A percentile compares a stretch with the other conserved stretches of the same genome.
These are phyloP conservation scores for Aegithalos caudatus DNA, from an alignment of 2,113 vertebrate genomes.

Conservation along the genomic window DNA sequence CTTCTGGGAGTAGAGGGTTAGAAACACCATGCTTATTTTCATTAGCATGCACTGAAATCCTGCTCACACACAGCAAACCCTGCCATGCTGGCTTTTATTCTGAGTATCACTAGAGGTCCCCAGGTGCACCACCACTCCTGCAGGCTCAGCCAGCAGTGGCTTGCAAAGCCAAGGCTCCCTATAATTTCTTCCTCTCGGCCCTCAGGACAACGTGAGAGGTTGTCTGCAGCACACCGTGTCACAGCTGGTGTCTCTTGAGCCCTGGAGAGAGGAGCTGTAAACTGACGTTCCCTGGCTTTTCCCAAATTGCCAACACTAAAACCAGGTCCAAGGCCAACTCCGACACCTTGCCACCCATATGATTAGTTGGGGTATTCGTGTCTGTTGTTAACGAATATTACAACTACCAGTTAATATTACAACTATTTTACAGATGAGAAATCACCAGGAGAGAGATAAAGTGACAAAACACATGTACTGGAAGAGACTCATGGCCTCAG, in stretches of 20 bases:
- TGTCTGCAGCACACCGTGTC: not conserved
- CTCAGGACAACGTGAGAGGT: not conserved
- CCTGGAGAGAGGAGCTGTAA: not conserved
- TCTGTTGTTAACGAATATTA: not conserved
- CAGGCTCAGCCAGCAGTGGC: not conserved
- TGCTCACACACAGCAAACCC: not conserved
- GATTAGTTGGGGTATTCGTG: not conserved
- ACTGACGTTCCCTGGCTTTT: not conserved
- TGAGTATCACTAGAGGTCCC: not conserved
- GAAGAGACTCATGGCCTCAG: not conserved
- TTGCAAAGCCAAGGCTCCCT: not conserved
- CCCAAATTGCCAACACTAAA: not conserved
- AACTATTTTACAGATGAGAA: not conserved
- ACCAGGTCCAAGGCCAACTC: not conserved
- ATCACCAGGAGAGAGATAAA: not conserved
- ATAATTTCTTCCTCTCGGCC: not conserved
- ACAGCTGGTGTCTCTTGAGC: not conserved
- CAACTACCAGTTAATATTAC: not conserved
- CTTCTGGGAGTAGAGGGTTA: not conserved
- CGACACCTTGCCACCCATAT: not conserved
- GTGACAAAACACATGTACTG: slow-evolving; percentile 19
- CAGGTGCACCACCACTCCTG: not conserved
- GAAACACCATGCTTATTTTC: fast-evolving
- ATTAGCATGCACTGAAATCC: not conserved
- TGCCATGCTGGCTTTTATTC: not conserved